Evolutionary conservation across 2,888 invertebrate species (phyloP).

Genomic region (Melangyna quadrimaculata): DNA sequence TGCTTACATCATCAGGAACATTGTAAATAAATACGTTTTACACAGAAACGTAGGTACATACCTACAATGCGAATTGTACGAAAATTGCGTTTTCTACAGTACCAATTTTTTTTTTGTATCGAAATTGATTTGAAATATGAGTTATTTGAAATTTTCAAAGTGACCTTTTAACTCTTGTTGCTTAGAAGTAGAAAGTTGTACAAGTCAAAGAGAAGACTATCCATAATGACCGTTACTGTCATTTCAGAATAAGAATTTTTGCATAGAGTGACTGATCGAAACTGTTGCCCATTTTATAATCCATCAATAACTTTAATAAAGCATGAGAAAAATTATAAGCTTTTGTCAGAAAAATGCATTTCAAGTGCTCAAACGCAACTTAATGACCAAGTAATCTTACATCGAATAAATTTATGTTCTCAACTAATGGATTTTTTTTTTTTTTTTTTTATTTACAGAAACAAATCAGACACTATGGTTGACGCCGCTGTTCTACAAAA

Average conservation of each 20-base stretch:
- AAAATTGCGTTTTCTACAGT: too few relatives aligned
- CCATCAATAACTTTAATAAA: not conserved
- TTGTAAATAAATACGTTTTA: too few relatives aligned
- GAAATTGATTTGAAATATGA: too few relatives aligned
- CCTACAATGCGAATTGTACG: too few relatives aligned
- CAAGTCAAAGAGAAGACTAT: too few relatives aligned
- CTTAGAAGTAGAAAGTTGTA: too few relatives aligned
- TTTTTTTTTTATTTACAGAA: constrained; percentile 83
- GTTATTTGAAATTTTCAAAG: too few relatives aligned
- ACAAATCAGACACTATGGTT: constrained; percentile 90
- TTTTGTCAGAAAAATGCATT: constrained; percentile 42
- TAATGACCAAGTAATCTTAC: constrained; percentile 35
- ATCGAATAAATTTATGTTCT: not conserved
- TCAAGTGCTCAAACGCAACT: constrained; percentile 36
- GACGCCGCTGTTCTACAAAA: constrained; percentile 95
- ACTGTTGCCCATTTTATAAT: not conserved
- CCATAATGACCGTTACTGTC: not conserved
- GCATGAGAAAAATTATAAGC: constrained; percentile 34
- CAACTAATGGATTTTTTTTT: constrained; percentile 45
- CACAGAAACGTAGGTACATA: too few relatives aligned
- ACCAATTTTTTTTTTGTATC: too few relatives aligned
- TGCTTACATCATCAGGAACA: too few relatives aligned
- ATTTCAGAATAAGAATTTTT: constrained; percentile 18
- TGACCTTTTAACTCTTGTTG: too few relatives aligned
- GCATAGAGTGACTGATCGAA: not conserved